Conservation (phyloP, 1,140 invertebrate genomes). For the Copidosoma floridanum region DNA sequence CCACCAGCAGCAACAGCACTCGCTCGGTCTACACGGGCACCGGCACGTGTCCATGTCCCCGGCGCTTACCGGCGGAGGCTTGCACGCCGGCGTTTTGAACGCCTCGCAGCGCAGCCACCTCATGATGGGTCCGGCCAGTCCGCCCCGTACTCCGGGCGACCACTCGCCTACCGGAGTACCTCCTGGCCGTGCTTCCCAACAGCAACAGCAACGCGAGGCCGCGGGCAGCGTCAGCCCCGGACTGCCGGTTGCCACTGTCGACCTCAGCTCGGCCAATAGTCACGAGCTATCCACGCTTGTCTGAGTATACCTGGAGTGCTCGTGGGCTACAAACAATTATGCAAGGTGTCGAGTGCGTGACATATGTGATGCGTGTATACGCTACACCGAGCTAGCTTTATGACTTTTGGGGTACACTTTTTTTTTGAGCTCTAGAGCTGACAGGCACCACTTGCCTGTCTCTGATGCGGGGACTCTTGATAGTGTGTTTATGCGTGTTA, state of each 20-base stretch:
- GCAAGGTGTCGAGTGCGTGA: too few species aligned
- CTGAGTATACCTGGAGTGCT: constrained; percentile 11
- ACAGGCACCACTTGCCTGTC: too few species aligned
- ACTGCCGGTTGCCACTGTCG: constrained; percentile 61
- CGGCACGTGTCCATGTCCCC: constrained; percentile 40
- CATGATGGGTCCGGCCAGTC: constrained; percentile 49
- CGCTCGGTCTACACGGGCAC: constrained; percentile 29
- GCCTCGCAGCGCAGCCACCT: constrained; percentile 34
- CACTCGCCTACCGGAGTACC: constrained; percentile 52
- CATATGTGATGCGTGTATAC: too few species aligned
- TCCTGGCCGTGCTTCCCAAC: constrained; percentile 43
- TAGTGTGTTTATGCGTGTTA: too few species aligned
- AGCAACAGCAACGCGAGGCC: constrained; percentile 53
- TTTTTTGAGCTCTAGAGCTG: too few species aligned
- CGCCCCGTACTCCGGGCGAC: constrained; percentile 50
- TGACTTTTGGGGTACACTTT: too few species aligned
- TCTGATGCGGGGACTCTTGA: too few species aligned
- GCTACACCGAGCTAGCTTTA: too few species aligned
- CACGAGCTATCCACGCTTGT: constrained; percentile 70
- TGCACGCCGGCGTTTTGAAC: constrained; percentile 30
- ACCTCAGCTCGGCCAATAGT: constrained; percentile 65
- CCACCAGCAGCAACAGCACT: constrained; percentile 27
- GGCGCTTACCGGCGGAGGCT: too few species aligned
- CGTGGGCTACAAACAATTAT: too few species aligned
- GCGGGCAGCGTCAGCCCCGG: constrained; percentile 66